Conservation (phyloP, 23 tunicate species). For the Styela clava region DNA sequence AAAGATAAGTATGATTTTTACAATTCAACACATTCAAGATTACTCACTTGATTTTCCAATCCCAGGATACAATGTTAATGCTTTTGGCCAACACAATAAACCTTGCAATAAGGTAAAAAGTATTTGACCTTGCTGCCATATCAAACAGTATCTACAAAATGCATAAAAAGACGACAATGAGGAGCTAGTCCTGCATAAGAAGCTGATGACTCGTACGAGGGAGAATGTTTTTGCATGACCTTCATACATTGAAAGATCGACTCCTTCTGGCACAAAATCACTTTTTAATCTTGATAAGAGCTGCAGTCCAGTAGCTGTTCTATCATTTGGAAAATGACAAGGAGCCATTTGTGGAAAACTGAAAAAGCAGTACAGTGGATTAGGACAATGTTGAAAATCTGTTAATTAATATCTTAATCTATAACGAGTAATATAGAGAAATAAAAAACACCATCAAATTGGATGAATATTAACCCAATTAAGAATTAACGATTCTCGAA, state of each 20-base stretch:
- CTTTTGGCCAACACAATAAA: neutral
- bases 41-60: neutral
- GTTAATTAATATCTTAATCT: too few relatives aligned
- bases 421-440: too few relatives aligned
- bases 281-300: neutral
- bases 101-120: neutral
- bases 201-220: neutral
- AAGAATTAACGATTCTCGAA: too few relatives aligned
- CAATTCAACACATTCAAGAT: neutral
- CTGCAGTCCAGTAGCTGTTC: neutral
- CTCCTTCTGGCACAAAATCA: neutral
- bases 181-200: neutral
- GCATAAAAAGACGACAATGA: neutral
- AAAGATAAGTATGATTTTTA: too few relatives aligned
- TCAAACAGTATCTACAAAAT: neutral
- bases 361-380: too few relatives aligned
- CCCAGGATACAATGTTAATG: neutral
- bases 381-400: too few relatives aligned
- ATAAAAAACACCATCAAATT: too few relatives aligned
- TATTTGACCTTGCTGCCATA: neutral
- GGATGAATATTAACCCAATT: too few relatives aligned
- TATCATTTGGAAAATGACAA: neutral
- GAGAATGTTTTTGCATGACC: neutral
- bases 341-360: neutral
- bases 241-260: neutral